Percentiles rank a stretch among this genome's conserved stretches.
These are phyloP conservation scores for Echinometra lucunter DNA, from an alignment of 53 echinoderm and acorn worm genomes.

Conservation along the genomic window DNA sequence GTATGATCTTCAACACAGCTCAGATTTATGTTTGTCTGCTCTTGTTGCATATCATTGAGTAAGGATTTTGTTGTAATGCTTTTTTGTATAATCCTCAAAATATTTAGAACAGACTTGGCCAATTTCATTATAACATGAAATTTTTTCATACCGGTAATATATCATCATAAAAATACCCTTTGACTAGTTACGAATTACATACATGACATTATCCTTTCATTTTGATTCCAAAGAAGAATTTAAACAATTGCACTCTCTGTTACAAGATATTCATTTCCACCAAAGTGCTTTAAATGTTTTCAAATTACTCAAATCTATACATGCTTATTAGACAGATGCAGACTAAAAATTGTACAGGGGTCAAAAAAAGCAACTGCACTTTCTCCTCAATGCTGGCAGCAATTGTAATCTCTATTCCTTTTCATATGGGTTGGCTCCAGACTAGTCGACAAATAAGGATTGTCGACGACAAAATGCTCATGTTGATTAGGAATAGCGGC, in stretches of 20 bases:
- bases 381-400: not conserved
- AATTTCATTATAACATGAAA: too few relatives aligned
- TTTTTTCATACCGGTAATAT: too few relatives aligned
- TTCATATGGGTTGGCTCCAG: not conserved
- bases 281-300: not conserved
- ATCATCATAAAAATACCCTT: not conserved
- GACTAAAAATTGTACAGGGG: not conserved
- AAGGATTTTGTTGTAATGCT: too few relatives aligned
- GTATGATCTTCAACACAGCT: too few relatives aligned
- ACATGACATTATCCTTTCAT: not conserved
- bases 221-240: not conserved
- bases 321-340: not conserved
- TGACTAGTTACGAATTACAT: not conserved
- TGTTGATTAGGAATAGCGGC: not conserved
- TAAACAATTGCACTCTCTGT: not conserved
- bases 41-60: too few relatives aligned
- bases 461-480: slow-evolving; percentile 6
- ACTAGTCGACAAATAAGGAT: not conserved
- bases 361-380: not conserved
- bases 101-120: too few relatives aligned
- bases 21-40: too few relatives aligned
- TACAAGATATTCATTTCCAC: not conserved
- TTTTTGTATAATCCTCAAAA: too few relatives aligned
- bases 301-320: not conserved
- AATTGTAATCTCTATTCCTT: not conserved